Percentiles rank a stretch among this genome's conserved stretches.
phyloP scores from a whole-genome alignment of 2,888 invertebrate species.

The Mythimna loreyi region DNA sequence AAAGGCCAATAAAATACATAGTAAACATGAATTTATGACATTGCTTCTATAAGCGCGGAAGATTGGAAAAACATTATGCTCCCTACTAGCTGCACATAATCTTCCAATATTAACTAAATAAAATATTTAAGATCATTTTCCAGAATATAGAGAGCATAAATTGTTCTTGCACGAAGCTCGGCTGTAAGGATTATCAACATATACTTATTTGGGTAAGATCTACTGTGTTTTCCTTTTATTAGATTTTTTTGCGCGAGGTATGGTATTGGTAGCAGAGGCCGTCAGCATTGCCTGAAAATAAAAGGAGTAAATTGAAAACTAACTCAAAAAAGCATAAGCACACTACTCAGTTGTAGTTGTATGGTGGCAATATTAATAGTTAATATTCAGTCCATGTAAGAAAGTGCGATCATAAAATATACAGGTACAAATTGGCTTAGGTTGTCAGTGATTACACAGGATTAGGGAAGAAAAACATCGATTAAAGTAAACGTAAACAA shows the following conservation, averaged over 20 bases:
- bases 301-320: constrained; percentile 83
- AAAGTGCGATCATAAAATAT: constrained; percentile 51
- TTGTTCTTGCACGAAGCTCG: constrained; percentile 42
- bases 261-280: constrained; percentile 93
- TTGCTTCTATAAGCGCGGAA: constrained; percentile 44
- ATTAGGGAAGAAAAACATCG: constrained; percentile 36
- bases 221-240: constrained; percentile 93
- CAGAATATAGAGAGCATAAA: constrained; percentile 59
- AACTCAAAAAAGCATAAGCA: constrained; percentile 82
- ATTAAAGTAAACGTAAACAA: constrained; percentile 51
- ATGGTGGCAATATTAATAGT: constrained; percentile 43
- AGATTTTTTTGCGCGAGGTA: constrained; percentile 94
- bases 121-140: constrained; percentile 28
- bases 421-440: constrained; percentile 35
- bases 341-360: constrained; percentile 49
- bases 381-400: constrained; percentile 10
- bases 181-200: constrained; percentile 45
- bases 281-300: constrained; percentile 92
- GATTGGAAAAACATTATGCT: constrained; percentile 47
- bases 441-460: constrained; percentile 38
- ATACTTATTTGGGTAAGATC: constrained; percentile 65
- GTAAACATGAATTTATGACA: constrained; percentile 21
- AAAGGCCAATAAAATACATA: constrained; percentile 31
- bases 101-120: constrained; percentile 24
- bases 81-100: constrained; percentile 44